These are phyloP conservation scores for Rhincodon typus DNA, from an alignment of 2,797 vertebrate species.

Conservation along the genomic window DNA sequence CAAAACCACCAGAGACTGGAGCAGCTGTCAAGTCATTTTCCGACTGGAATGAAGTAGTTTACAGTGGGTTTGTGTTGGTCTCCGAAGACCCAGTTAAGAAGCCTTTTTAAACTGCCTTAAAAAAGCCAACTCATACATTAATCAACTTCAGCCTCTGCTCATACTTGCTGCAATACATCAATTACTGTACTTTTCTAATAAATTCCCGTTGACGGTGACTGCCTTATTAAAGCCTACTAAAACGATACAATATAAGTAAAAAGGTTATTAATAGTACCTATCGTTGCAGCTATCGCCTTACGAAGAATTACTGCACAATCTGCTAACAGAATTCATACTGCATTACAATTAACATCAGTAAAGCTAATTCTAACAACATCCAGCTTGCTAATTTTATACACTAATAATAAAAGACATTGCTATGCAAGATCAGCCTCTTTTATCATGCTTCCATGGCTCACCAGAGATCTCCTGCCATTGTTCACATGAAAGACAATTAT, in stretches of 20 bases:
- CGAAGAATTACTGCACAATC: slow-evolving; percentile 51
- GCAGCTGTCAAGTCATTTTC: slow-evolving; percentile 70
- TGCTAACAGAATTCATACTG: slow-evolving; percentile 73
- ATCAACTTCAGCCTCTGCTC: slow-evolving; percentile 69
- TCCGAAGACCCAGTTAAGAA: slow-evolving; percentile 73
- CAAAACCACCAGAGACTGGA: slow-evolving; percentile 61
- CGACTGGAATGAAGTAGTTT: slow-evolving; percentile 64
- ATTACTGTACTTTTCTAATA: slow-evolving; percentile 77
- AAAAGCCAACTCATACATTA: slow-evolving; percentile 77
- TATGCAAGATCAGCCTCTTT: slow-evolving; percentile 67
- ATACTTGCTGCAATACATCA: slow-evolving; percentile 75
- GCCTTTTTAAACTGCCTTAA: slow-evolving; percentile 71
- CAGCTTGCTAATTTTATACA: slow-evolving; percentile 83
- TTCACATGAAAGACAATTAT: slow-evolving; percentile 92
- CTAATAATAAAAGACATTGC: slow-evolving; percentile 81
- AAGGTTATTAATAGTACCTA: slow-evolving; percentile 72
- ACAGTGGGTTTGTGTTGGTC: slow-evolving; percentile 61
- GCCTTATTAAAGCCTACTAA: slow-evolving; percentile 69
- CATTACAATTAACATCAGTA: slow-evolving; percentile 75
- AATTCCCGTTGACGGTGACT: slow-evolving; percentile 70
- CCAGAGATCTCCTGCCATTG: slow-evolving; percentile 74
- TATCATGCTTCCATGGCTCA: slow-evolving; percentile 63
- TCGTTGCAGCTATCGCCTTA: slow-evolving; percentile 63
- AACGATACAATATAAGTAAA: slow-evolving; percentile 69
- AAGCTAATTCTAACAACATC: slow-evolving; percentile 76